Conservation (phyloP, 2,113 vertebrate genomes). For the Mohoua ochrocephala region DNA sequence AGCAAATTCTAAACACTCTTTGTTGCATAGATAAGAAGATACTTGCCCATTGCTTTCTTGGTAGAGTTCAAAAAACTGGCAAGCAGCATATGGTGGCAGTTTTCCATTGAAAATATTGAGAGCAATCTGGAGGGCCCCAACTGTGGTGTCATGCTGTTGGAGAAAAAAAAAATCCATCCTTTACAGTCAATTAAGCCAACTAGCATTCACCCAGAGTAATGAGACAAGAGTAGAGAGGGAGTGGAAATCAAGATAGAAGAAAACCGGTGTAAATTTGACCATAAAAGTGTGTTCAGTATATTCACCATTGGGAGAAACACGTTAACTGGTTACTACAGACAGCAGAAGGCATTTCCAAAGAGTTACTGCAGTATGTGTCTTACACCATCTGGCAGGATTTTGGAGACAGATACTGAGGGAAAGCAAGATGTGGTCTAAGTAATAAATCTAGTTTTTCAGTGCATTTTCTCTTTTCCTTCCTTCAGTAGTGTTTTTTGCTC, state of each 20-base stretch:
- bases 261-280: background rate
- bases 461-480: background rate
- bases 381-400: background rate
- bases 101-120: conserved; percentile 80
- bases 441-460: background rate
- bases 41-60: conserved; percentile 81
- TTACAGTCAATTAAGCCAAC: background rate
- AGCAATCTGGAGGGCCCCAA: conserved; percentile 84
- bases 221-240: background rate
- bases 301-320: background rate
- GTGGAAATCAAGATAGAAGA: background rate
- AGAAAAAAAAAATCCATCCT: background rate
- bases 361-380: background rate
- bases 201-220: background rate
- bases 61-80: conserved; percentile 86
- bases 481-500: background rate
- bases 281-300: background rate
- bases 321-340: background rate
- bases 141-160: conserved; percentile 78
- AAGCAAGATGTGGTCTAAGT: background rate
- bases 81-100: conserved; percentile 83
- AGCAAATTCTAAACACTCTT: background rate
- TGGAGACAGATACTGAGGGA: background rate
- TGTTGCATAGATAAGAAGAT: background rate
- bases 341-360: background rate